Base-by-base conservation (phyloP, 2,888 invertebrate genomes). In the Drosophila mulleri region DNA sequence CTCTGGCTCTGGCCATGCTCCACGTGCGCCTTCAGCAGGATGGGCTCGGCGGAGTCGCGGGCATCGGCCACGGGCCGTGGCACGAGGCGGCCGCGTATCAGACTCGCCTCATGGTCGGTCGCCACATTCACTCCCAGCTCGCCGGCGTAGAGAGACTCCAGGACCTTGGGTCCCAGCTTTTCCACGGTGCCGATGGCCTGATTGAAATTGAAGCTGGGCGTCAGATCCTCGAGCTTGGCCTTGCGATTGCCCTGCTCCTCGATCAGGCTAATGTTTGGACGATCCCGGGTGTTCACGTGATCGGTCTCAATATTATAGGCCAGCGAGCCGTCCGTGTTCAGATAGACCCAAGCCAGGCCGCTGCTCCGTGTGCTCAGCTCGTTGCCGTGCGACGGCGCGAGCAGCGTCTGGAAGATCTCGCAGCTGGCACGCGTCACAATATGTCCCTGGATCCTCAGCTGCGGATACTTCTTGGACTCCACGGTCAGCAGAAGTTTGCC, bases 71-170 rank as follows among this genome's bases (percentile, higher is more conserved):
- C 95, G 8, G 95, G 95, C 8, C 96, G 94, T 1, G 96, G 94
- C 0, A 94, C 93, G 1, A 97, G 92, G 42, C 96, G 94, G 0
- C 97, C 97, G 5, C 95, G 94, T 11, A 98, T 94, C 6, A 96
- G 90, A 20, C 91, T 93, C 0, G 93, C 93, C 16, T 94, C 93
- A 47, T 94, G 94, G 18, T 94, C 94, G 3, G 95, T 94, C 0
- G 94, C 95, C 18, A 98, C 96, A 88, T 96, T 96, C 0, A 98
- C 95, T 20, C 95, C 96, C 26, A 98, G 93, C 78, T 97, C 96
- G 1, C 97, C 97, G 60, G 95, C 95, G 90, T 98, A 97, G 29
- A 98, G 92, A 0, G 97, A 96, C 80, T 97, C 97, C 52, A 98
- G 94, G 3, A 97, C 96, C 75, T 96, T 95, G 0, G 97, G 97